Evolutionary conservation across 2,113 vertebrate genomes (phyloP), one percentile per base, ranked within the genome.

Genomic region (Artemisiospiza belli): DNA sequence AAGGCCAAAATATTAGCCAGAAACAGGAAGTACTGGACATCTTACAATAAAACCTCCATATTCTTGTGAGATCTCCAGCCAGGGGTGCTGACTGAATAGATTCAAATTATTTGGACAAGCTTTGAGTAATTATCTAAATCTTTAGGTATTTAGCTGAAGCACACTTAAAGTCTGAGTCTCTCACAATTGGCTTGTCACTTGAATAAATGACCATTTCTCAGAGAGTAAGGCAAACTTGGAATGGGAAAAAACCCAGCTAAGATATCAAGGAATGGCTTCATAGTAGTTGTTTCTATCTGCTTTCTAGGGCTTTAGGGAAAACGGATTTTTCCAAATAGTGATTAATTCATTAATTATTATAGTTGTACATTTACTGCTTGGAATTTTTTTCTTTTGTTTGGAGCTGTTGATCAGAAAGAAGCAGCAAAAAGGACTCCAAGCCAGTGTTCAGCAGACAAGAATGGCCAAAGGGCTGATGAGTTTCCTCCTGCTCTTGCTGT

Each of bases 1-100:
- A 92, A 89, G 41, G 58, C 95, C 95, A 97, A 96, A 97, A 87
- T 95, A 96, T 88, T 95, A 95, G 89, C 89, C 84, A 95, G 88
- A 95, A 97, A 82, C 44, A 77, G 87, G 97, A 95, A 95, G 94
- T 89, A 67, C 66, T 85, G 82, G 49, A 94, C 82, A 93, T 94
- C 61, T 91, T 61, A 75, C 82, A 96, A 91, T 75, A 81, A 76
- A 92, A 35, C 33, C 63, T 96, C 91, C 69, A 85, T 96, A 80
- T 90, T 89, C 74, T 91, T 92, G 44, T 94, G 94, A 87, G 44
- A 89, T 92, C 76, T 95, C 63, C 47, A 95, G 82, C 62, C 73
- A 94, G 55, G 52, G 52, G 24, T 87, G 59, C 51, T 90, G 87
- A 87, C 77, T 74, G 83, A 95, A 91, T 73, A 87, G 49, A 27